Conservation (phyloP, 2,888 invertebrate genomes). For the Cybosia mesomella region DNA sequence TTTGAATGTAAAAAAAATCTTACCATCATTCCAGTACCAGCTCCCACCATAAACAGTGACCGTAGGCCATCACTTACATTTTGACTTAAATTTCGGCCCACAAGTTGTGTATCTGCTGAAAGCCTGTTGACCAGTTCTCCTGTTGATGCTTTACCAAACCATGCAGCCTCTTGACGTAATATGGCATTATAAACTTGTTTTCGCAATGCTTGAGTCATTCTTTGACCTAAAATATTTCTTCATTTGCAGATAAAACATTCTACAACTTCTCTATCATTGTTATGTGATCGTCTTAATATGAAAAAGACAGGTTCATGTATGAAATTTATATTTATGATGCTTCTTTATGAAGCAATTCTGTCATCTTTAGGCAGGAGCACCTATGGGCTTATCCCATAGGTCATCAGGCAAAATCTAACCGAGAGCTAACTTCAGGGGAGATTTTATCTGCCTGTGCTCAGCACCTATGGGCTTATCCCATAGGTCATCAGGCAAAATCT, state of each 20-base stretch:
- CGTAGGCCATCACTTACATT: slow-evolving; percentile 98
- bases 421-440: too few species aligned
- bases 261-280: too few species aligned
- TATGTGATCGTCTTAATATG: background rate
- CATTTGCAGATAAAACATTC: background rate
- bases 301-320: background rate
- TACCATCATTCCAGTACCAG: slow-evolving; percentile 98
- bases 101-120: slow-evolving; percentile 95
- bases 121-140: slow-evolving; percentile 97
- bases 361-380: too few species aligned
- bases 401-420: too few species aligned
- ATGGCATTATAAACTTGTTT: slow-evolving; percentile 93
- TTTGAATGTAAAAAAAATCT: slow-evolving; percentile 29
- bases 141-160: slow-evolving; percentile 96
- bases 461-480: too few species aligned
- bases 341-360: too few species aligned
- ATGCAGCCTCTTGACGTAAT: slow-evolving; percentile 94
- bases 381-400: too few species aligned
- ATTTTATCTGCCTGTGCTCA: too few species aligned
- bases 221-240: slow-evolving; percentile 88
- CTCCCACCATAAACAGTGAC: slow-evolving; percentile 94
- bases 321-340: too few species aligned
- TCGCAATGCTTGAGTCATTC: slow-evolving; percentile 94
- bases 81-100: slow-evolving; percentile 96
- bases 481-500: too few species aligned